Conservation (phyloP, 1,140 invertebrate species). For the Trichoplusia ni region DNA sequence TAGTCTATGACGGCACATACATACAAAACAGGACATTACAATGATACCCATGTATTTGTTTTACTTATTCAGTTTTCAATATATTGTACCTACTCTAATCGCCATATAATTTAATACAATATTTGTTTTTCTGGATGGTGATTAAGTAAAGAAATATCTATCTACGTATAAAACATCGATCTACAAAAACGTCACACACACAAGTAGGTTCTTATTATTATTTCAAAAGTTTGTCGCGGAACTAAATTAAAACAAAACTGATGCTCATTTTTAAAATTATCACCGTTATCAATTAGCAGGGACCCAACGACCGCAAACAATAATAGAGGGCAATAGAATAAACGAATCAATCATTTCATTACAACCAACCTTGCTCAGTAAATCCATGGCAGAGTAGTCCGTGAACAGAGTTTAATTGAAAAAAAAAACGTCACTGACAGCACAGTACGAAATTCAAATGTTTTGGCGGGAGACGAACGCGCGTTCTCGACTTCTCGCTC, state of each 20-base stretch:
- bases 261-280: background rate
- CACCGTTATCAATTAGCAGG: conserved; percentile 8
- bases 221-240: too few relatives aligned
- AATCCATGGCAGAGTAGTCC: conserved; percentile 20
- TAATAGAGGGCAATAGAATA: conserved; percentile 9
- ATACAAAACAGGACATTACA: too few relatives aligned
- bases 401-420: background rate
- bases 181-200: too few relatives aligned
- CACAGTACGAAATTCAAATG: conserved; percentile 9
- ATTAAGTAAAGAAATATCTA: too few relatives aligned
- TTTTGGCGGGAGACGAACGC: conserved; percentile 11
- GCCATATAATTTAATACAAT: too few relatives aligned
- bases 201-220: too few relatives aligned
- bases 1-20: background rate
- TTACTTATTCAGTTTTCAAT: too few relatives aligned
- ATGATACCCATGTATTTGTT: too few relatives aligned
- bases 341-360: background rate
- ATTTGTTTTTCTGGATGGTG: too few relatives aligned
- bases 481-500: conserved; percentile 1
- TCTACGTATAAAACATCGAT: too few relatives aligned
- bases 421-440: conserved; percentile 24
- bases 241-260: too few relatives aligned
- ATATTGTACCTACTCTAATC: too few relatives aligned
- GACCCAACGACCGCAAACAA: conserved; percentile 11
- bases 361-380: conserved; percentile 33